Conservation (phyloP, 64 coral and sea anemone species). For the Cladopsammia gracilis region DNA sequence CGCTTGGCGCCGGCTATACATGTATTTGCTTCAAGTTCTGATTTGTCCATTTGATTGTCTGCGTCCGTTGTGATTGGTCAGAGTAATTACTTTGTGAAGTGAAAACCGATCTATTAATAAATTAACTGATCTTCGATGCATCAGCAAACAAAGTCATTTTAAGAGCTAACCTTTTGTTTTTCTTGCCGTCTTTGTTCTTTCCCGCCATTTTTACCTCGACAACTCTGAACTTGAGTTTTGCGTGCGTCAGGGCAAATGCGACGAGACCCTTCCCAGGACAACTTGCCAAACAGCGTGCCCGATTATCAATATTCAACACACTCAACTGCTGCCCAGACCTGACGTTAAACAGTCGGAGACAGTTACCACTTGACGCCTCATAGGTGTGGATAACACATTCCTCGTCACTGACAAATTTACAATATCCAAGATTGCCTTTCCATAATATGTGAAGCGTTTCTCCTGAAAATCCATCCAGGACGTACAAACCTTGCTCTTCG, state of each 20-base stretch:
- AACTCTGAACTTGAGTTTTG: not conserved
- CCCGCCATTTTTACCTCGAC: not conserved
- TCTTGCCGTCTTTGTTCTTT: not conserved
- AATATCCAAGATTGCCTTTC: not conserved
- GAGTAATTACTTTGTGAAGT: too few species aligned
- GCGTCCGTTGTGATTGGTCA: too few species aligned
- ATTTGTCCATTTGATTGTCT: too few species aligned
- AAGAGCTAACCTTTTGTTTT: too few species aligned
- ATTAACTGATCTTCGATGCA: too few species aligned
- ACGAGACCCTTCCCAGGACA: not conserved
- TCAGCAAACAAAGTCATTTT: too few species aligned
- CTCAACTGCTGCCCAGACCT: not conserved
- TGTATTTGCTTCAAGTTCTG: too few species aligned
- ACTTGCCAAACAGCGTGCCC: not conserved
- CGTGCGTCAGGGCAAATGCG: not conserved
- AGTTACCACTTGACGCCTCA: too few species aligned
- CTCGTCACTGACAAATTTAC: not conserved
- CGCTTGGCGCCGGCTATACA: too few species aligned
- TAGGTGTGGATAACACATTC: not conserved
- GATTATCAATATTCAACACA: not conserved
- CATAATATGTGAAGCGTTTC: not conserved
- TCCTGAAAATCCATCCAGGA: not conserved
- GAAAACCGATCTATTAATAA: too few species aligned
- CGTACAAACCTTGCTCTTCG: not conserved
- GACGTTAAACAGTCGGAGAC: not conserved